These are phyloP conservation scores for Leucozona laternaria DNA, from an alignment of 2,888 invertebrate genomes.

Conservation along the genomic window DNA sequence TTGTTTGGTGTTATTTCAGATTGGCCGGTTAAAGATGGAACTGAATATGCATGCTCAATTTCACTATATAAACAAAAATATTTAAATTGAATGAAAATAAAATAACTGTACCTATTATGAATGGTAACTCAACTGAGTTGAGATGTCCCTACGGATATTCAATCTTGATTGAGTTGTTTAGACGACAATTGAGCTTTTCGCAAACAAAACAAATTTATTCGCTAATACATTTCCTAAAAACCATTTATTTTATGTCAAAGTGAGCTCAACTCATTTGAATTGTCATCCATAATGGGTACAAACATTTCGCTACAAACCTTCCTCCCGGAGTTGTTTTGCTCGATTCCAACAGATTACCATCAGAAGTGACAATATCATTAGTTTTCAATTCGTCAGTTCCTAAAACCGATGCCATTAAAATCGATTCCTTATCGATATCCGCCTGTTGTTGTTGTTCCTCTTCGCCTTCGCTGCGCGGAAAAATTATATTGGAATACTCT, in stretches of 20 bases:
- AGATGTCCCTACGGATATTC: too few species aligned
- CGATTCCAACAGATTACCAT: background rate
- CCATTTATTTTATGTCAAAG: too few species aligned
- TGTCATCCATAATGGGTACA: too few species aligned
- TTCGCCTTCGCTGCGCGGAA: background rate
- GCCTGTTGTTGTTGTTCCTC: slow-evolving; percentile 12
- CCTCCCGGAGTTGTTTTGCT: slow-evolving; percentile 10
- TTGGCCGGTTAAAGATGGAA: slow-evolving; percentile 32
- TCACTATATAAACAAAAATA: slow-evolving; percentile 47
- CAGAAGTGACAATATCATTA: background rate
- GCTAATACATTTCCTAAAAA: too few species aligned
- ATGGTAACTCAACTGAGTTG: too few species aligned
- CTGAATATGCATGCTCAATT: slow-evolving; percentile 76
- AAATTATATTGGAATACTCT: slow-evolving; percentile 28
- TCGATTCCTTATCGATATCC: background rate
- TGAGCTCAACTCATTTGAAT: too few species aligned
- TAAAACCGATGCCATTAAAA: background rate
- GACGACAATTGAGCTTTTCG: too few species aligned
- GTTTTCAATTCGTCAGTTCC: slow-evolving; percentile 18
- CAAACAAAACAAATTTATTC: too few species aligned
- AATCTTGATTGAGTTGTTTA: too few species aligned
- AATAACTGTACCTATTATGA: background rate
- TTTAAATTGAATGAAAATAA: background rate
- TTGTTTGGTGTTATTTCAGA: background rate
- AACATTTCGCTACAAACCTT: slow-evolving; percentile 13